phyloP scores from a whole-genome alignment of 2,888 invertebrate genomes.

The Eustalomyia histrio region DNA sequence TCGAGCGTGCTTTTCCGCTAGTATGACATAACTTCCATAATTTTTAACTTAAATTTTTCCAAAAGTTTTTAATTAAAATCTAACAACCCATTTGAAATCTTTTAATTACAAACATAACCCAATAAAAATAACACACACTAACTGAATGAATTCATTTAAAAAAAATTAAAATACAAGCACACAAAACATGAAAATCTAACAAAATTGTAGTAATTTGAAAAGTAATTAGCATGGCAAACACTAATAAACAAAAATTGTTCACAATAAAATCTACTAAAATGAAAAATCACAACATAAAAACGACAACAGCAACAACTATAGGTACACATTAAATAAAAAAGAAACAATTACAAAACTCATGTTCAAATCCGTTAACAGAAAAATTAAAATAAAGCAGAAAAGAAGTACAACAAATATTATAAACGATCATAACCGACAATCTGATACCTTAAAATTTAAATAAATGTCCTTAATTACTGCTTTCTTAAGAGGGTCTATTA shows the following conservation, averaged over 20 bases:
- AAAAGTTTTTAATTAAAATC: slow-evolving; percentile 49
- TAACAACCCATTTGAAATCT: slow-evolving; percentile 48
- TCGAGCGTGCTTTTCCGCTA: too few relatives aligned
- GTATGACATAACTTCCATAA: slow-evolving; percentile 56
- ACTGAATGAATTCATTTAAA: not conserved
- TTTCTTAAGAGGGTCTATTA: too few relatives aligned
- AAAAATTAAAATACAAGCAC: slow-evolving; percentile 17
- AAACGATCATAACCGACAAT: not conserved
- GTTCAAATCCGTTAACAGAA: not conserved
- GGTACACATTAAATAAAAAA: not conserved
- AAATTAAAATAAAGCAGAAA: not conserved
- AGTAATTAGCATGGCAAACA: slow-evolving; percentile 66
- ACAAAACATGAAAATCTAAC: slow-evolving; percentile 48
- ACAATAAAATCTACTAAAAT: slow-evolving; percentile 46
- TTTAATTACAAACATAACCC: slow-evolving; percentile 43
- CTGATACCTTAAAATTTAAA: slow-evolving; percentile 13
- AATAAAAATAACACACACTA: not conserved
- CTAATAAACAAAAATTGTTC: slow-evolving; percentile 63
- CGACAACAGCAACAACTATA: slow-evolving; percentile 29
- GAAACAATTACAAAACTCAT: slow-evolving; percentile 28
- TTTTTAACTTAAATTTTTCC: slow-evolving; percentile 25
- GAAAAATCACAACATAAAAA: slow-evolving; percentile 31
- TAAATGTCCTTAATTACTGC: too few relatives aligned
- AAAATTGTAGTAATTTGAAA: slow-evolving; percentile 61
- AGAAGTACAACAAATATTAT: slow-evolving; percentile 9